Evolutionary conservation across 2,888 invertebrate genomes (phyloP).

Genomic region (Eupsilia transversa): DNA sequence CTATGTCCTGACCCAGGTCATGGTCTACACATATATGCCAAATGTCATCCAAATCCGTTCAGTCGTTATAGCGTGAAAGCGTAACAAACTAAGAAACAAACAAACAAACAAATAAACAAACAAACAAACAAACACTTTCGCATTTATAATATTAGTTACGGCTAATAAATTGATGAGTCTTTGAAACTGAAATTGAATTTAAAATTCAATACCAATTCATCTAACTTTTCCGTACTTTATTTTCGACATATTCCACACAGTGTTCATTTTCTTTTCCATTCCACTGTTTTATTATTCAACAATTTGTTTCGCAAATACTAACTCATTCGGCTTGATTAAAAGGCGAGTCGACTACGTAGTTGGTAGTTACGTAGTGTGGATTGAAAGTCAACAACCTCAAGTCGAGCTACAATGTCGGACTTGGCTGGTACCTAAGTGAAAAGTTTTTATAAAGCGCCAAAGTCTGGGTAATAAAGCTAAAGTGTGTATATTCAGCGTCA

Average conservation of each 20-base stretch:
- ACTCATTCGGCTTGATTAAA: constrained; percentile 62
- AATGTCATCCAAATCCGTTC: no score
- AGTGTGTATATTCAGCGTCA: constrained; percentile 31
- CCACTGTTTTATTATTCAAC: constrained; percentile 44
- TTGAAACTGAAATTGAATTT: constrained; percentile 21
- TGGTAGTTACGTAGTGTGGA: constrained; percentile 65
- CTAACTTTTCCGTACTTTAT: constrained; percentile 5
- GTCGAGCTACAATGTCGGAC: constrained; percentile 41
- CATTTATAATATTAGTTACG: no score
- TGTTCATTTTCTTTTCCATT: constrained; percentile 31
- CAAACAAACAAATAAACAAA: no score
- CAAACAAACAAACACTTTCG: no score
- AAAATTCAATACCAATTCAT: constrained; percentile 29
- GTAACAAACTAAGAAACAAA: no score
- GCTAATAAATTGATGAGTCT: constrained; percentile 4
- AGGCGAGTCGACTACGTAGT: constrained; percentile 37
- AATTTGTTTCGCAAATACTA: constrained; percentile 48
- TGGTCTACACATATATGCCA: no score
- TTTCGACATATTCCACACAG: constrained; percentile 14
- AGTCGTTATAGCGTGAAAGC: no score
- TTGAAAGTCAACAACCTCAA: constrained; percentile 76
- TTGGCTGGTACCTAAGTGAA: constrained; percentile 40
- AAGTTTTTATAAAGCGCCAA: constrained; percentile 51
- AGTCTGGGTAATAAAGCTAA: constrained; percentile 43
- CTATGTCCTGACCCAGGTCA: no score